phyloP scores from a whole-genome alignment of 30 jellyfish, hydroid and myxozoan genomes.

The Chrysaora quinquecirrha region DNA sequence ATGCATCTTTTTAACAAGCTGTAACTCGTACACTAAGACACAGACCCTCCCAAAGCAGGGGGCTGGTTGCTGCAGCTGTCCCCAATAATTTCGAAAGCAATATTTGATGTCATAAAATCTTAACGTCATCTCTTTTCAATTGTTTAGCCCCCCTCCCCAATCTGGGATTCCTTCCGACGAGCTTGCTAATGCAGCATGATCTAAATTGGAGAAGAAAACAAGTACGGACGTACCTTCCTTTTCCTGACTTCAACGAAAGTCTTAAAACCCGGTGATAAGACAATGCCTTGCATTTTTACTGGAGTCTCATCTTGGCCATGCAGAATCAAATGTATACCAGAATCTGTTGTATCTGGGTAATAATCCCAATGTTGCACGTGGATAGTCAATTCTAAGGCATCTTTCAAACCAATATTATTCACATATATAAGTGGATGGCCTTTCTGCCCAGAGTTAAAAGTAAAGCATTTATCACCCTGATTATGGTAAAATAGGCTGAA shows the following conservation, averaged over 20 bases:
- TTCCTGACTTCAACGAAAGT: constrained; percentile 46
- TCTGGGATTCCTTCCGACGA: too few species aligned
- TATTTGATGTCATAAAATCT: too few species aligned
- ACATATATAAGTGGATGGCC: constrained; percentile 42
- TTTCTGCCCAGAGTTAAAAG: constrained; percentile 75
- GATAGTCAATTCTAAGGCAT: constrained; percentile 52
- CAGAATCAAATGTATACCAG: constrained; percentile 61
- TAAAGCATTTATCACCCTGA: constrained; percentile 92
- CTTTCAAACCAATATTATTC: constrained; percentile 48
- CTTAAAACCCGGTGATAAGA: constrained; percentile 71
- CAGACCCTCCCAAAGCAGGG: too few species aligned
- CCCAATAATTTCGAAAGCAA: too few species aligned
- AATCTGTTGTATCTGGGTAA: constrained; percentile 59
- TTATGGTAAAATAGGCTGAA: constrained; percentile 77
- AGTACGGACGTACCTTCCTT: constrained; percentile 65
- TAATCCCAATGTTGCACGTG: constrained; percentile 84
- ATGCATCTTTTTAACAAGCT: too few species aligned
- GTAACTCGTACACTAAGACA: too few species aligned
- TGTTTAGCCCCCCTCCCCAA: too few species aligned
- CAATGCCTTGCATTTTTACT: constrained; percentile 61
- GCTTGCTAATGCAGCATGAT: too few species aligned
- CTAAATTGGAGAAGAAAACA: too few species aligned
- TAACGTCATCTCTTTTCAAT: too few species aligned
- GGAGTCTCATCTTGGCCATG: constrained; percentile 84
- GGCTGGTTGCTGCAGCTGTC: too few species aligned